phyloP scores from a whole-genome alignment of 2,888 invertebrate species.

The Ceriagrion tenellum region DNA sequence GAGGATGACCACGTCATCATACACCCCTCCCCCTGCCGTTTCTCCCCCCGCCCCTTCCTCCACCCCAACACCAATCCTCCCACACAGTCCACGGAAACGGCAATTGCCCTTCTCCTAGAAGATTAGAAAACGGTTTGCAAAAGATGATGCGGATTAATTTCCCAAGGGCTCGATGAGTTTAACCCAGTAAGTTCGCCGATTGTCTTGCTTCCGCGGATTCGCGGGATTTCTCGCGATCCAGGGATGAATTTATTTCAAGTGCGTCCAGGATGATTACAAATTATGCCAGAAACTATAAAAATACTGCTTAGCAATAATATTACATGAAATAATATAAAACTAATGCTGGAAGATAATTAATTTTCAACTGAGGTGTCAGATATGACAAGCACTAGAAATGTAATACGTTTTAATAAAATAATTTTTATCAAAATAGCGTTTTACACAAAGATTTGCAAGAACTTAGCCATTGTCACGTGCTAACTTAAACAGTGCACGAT shows the following conservation, averaged over 20 bases:
- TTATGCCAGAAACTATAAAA: background rate
- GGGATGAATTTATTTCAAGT: background rate
- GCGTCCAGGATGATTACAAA: background rate
- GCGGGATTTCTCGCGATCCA: background rate
- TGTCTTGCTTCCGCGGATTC: background rate
- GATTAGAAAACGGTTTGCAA: background rate
- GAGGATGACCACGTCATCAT: background rate
- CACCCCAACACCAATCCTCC: too few species aligned
- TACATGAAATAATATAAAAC: too few species aligned
- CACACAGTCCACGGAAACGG: background rate
- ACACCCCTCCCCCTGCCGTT: too few species aligned
- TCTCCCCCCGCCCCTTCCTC: too few species aligned
- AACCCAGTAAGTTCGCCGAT: background rate
- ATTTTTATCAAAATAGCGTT: too few species aligned
- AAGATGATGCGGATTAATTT: constrained; percentile 29
- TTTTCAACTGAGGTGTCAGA: too few species aligned
- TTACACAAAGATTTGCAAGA: too few species aligned
- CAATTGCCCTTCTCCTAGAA: constrained; percentile 1
- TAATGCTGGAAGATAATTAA: too few species aligned
- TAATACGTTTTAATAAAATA: too few species aligned
- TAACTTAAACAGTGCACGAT: too few species aligned
- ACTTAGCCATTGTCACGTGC: too few species aligned
- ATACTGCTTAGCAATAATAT: background rate
- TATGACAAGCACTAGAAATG: too few species aligned
- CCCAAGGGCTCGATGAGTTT: constrained; percentile 34